Conservation (phyloP, 2,113 vertebrate species). For the Dromiciops gliroides region DNA sequence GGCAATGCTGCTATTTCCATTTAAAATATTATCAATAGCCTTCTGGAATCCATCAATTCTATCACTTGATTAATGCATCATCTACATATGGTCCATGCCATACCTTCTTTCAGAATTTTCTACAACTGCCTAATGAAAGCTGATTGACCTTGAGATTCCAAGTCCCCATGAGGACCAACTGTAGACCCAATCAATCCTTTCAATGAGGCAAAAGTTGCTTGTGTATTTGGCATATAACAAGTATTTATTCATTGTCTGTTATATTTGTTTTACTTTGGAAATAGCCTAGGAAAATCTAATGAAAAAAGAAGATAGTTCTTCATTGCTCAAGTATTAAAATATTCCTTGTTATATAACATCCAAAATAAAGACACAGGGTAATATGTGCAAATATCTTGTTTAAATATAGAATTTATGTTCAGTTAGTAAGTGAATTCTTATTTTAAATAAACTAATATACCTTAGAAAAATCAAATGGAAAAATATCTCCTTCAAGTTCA, state of each 20-base stretch:
- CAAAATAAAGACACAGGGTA: conserved; percentile 62
- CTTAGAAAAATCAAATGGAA: conserved; percentile 64
- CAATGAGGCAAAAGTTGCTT: not conserved
- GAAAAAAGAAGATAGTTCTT: not conserved
- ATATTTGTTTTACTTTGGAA: not conserved
- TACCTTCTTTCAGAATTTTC: not conserved
- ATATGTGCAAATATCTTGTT: conserved; percentile 57
- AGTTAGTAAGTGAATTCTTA: conserved; percentile 50
- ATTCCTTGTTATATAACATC: conserved; percentile 55
- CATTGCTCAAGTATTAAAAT: not conserved
- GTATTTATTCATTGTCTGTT: not conserved
- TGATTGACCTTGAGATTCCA: not conserved
- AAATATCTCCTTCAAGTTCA: conserved; percentile 56
- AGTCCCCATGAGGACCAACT: not conserved
- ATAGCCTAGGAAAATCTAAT: not conserved
- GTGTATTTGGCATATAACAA: not conserved
- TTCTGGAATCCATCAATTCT: not conserved
- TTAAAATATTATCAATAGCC: not conserved
- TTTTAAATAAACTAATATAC: conserved; percentile 63
- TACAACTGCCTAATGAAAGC: not conserved
- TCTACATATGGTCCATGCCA: not conserved
- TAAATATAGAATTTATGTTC: conserved; percentile 72
- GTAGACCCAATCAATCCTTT: not conserved
- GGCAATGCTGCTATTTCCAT: not conserved
- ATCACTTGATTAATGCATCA: not conserved